Evolutionary conservation across 1,140 invertebrate species (phyloP), one percentile per base, ranked within the genome.

Genomic region (Penaeus indicus): DNA sequence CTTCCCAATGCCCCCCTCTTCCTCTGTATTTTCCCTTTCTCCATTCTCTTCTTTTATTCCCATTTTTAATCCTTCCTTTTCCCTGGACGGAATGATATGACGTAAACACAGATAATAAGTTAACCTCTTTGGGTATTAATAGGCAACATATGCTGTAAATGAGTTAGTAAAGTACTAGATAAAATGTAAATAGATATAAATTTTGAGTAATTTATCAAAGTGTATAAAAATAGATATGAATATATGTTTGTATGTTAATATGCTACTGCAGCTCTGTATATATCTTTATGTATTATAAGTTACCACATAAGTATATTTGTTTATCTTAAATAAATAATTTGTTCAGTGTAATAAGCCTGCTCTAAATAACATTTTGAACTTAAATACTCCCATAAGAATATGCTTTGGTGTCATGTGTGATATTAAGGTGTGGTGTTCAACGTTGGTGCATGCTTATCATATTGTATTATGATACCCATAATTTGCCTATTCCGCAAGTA

Each of bases 211-310:
- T 80, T 64, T 67, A 87, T 38, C 38, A 38, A 87, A 54, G 64
- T 80, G 69, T 67, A 27, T 89, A 75, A 21, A 72, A 27, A 78
- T 75, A 61, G 27, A 69, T 89, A 64, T 88, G 67, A 38, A 88
- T 88, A 88, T 88, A 88, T 85, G 67, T 89, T 72, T 89, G 67
- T 85, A 84, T 89, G 75, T 84, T 69, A 75, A 85, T 86, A 86
- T 89, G 72, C 69, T 89, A 75, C 64, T 88, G 69, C 72, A 89
- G 72, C 89, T 88, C 89, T 85, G 69, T 89, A 89, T 85, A 86
- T 86, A 64, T 83, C n/a, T 47, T 22, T 63, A 32, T 25, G 60
- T 54, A 54, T 47, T 25, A 82, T 25, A 62, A 54, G 54, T 54
- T 54, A 54, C 54, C 0, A 21, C 18, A 32, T 72, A 32, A 25